Evolutionary conservation across 2,888 invertebrate species (phyloP), one percentile per base, ranked within the genome.

Genomic region (Epistrophe grossulariae): DNA sequence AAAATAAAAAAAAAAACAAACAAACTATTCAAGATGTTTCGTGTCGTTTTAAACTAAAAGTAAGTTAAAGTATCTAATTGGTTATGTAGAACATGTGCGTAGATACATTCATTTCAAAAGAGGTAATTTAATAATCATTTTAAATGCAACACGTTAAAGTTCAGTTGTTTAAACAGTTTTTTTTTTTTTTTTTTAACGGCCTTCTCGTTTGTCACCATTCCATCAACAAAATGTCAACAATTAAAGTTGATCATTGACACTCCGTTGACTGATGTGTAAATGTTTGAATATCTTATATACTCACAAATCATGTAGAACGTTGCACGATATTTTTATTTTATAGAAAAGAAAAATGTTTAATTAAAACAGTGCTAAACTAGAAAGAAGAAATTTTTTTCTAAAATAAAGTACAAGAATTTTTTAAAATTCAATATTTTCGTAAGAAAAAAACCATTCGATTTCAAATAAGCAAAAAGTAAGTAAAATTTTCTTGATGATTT

Each of bases 51-150:
- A 19, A 64, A 50, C 52, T 43, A 24, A 43, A 72, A 55, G 4
- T 60, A 35, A 50, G 45, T 66, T 66, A 19, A 38, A 62, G 55
- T 28, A 71, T 77, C 77, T 78, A 73, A 84, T 84, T 81, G 72
- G 60, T 52, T 68, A 84, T 84, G 84, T 77, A 55, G 77, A 72
- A 70, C 77, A 66, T 81, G 84, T 81, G 74, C 55, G 24, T 43
- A 8, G 10, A 38, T 35, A 52, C n/a, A 35, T 17, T 13, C 11
- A 43, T 38, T 50, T 66, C 48, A 80, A 60, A 55, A 74, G 79
- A 71, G 35, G 2, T 59, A 35, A 59, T 59, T 6, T 59, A 35
- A 59, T 48, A 68, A 57, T 45, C 66, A 59, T 78, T 66, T 72
- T 68, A 84, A 68, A 52, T 66, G 48, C 71, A 70, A 57, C 19